Evolutionary conservation across 2,888 invertebrate genomes (phyloP).

Genomic region (Watsonalla cultraria): DNA sequence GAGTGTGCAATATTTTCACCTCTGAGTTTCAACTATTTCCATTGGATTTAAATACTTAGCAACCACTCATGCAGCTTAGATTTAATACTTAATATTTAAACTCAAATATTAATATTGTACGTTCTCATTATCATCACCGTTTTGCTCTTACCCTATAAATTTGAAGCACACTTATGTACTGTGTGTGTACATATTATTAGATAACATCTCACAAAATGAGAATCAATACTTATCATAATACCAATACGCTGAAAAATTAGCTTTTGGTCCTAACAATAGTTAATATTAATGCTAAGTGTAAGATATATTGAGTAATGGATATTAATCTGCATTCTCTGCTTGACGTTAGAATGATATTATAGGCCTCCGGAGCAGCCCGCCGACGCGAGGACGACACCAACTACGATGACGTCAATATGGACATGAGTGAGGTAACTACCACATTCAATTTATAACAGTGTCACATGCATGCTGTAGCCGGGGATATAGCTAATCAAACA

Average conservation of each 20-base stretch:
- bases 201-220: too few species aligned
- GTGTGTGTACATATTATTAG: too few species aligned
- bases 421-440: conserved; percentile 84
- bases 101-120: too few species aligned
- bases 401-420: conserved; percentile 88
- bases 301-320: conserved; percentile 36
- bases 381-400: conserved; percentile 81
- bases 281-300: conserved; percentile 7
- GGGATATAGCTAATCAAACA: not conserved
- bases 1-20: not conserved
- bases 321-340: conserved; percentile 80
- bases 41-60: too few species aligned
- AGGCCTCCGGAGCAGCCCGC: conserved; percentile 56
- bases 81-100: too few species aligned
- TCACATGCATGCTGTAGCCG: conserved; percentile 13
- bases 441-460: conserved; percentile 6
- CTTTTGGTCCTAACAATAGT: not conserved
- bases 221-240: too few species aligned
- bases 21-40: not conserved
- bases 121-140: too few species aligned
- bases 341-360: conserved; percentile 78
- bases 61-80: too few species aligned
- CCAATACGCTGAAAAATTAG: not conserved
- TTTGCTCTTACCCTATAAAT: too few species aligned
- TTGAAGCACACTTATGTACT: too few species aligned